phyloP scores from a whole-genome alignment of 2,797 vertebrate genomes.

The Mormyrops attenuatus region DNA sequence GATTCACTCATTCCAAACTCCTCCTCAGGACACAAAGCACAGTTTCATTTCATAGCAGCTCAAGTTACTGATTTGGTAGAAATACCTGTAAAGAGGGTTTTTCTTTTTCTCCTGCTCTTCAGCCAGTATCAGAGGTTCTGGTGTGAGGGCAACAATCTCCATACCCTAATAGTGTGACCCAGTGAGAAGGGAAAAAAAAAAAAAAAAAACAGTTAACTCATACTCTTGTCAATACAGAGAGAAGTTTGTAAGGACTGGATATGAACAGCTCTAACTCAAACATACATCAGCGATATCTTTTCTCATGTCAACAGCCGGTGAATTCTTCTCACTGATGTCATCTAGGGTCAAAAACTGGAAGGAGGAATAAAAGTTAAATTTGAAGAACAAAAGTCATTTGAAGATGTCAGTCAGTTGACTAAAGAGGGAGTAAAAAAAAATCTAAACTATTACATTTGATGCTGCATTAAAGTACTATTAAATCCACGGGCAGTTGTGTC shows the following conservation, averaged over 20 bases:
- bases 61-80: neutral
- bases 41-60: neutral
- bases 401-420: neutral
- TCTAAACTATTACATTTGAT: neutral
- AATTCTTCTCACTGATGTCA: constrained; percentile 46
- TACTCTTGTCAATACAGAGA: neutral
- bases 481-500: neutral
- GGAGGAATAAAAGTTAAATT: neutral
- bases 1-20: neutral
- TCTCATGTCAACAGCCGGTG: constrained; percentile 48
- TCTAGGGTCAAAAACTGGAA: constrained; percentile 65
- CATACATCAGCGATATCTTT: constrained; percentile 48
- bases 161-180: constrained; percentile 45
- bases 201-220: neutral
- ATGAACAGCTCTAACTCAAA: neutral
- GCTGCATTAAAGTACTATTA: neutral
- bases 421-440: neutral
- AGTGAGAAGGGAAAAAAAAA: neutral
- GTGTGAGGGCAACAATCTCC: constrained; percentile 65
- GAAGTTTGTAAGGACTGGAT: neutral
- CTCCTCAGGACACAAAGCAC: neutral
- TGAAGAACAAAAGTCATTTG: neutral
- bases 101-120: constrained; percentile 72
- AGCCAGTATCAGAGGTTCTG: constrained; percentile 69
- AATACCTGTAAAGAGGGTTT: constrained; percentile 76